Evolutionary conservation across 2,888 invertebrate genomes (phyloP), one percentile per base, ranked within the genome.

Genomic region (Stegana nigrithorax): DNA sequence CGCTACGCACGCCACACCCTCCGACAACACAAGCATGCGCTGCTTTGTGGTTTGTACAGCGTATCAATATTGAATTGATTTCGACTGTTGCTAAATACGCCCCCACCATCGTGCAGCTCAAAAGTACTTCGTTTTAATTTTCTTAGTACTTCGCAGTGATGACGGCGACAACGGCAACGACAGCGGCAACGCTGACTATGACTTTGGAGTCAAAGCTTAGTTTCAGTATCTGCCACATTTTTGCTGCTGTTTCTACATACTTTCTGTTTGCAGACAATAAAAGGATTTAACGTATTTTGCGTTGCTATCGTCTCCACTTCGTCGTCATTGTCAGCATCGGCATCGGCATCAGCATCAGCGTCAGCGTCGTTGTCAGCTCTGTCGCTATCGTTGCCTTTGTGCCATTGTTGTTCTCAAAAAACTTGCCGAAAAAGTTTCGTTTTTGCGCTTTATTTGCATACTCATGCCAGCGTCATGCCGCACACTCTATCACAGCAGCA

Each of bases 21-120:
- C 42, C 42, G 1, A 39, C 39, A 39, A 4, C 39, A 42, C 42
- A 42, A 42, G n/a, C n/a, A 14, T 17, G 42, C 1, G 14, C 6
- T 42, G 12, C n/a, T 17, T 47, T 50, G 26, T 7, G 50, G 50
- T 50, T 21, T 50, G 26, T 47, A 67, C 61, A 65, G 69, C 69
- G 68, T 71, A 70, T 75, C 71, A 77, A 77, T 75, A 73, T 66
- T 68, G 71, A 73, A 76, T 77, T 77, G 75, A 70, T 70, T 77
- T 72, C 67, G 67, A 75, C 77, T 67, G 77, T 76, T 76, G 77
- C 72, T 75, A 70, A 75, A 67, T 69, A 68, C 68, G 64, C 64
- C 1, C 50, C 12, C 12, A 50, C 45, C 19, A 45, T 8, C 19
- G 8, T 6, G 8, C 45, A 19, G 14, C 25, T 25, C 25, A 25